Evolutionary conservation across 1,140 invertebrate genomes (phyloP).

Genomic region (Batillaria attramentaria): DNA sequence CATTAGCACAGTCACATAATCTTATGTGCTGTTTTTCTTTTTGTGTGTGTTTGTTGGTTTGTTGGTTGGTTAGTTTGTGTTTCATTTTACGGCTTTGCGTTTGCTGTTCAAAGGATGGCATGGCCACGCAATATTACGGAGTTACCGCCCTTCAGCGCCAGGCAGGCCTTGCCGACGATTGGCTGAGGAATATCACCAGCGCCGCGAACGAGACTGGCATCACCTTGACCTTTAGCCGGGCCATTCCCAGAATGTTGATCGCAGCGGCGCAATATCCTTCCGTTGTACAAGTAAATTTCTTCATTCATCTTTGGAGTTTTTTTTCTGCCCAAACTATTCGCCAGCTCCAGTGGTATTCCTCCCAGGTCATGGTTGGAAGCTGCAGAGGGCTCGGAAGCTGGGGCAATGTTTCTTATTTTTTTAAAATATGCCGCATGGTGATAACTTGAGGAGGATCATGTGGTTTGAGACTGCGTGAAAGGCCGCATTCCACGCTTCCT

Average conservation of each 20-base stretch:
- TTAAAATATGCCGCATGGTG: no score
- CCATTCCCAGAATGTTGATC: conserved; percentile 14
- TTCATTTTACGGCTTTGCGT: not conserved
- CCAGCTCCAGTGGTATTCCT: no score
- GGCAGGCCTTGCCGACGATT: conserved; percentile 4
- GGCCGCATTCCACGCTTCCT: no score
- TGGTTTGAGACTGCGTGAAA: no score
- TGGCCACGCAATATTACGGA: conserved; percentile 4
- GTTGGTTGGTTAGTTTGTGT: no score
- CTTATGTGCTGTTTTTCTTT: not conserved
- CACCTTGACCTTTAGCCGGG: conserved; percentile 14
- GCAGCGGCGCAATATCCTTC: conserved; percentile 3
- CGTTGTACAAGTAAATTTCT: not conserved
- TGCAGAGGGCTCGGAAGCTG: no score
- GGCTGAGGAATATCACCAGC: not conserved
- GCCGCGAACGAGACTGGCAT: conserved; percentile 8
- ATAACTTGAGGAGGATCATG: no score
- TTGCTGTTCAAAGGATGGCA: not conserved
- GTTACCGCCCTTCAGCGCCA: conserved; percentile 8
- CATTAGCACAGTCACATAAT: not conserved
- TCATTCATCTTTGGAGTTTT: not conserved
- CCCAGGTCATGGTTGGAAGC: no score
- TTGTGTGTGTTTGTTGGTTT: no score
- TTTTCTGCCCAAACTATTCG: no score
- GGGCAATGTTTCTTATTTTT: no score